Conservation (phyloP, 2,797 vertebrate species). For the Xiphorhynchus erythropygius region DNA sequence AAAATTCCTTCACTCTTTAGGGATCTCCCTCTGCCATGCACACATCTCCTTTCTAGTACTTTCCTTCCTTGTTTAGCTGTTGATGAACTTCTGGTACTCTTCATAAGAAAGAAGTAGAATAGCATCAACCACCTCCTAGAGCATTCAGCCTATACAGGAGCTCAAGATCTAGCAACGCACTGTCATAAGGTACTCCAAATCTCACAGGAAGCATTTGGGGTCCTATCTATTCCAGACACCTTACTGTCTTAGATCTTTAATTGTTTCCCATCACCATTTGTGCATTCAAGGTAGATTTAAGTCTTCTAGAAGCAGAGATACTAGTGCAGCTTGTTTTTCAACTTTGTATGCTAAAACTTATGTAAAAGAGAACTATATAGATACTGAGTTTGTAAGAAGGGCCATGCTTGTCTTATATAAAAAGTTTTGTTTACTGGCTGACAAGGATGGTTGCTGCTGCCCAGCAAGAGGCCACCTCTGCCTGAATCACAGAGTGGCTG, state of each 20-base stretch:
- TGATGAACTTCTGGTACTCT: background rate
- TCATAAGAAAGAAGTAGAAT: background rate
- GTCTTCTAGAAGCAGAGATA: background rate
- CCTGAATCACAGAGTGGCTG: background rate
- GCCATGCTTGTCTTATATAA: background rate
- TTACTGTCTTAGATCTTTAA: background rate
- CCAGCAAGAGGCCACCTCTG: background rate
- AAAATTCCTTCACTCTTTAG: background rate
- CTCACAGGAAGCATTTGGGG: background rate
- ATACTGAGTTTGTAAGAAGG: background rate
- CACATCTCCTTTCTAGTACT: background rate
- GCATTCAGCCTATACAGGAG: background rate
- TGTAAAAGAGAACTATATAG: background rate
- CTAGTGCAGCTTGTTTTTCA: background rate
- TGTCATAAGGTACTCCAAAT: background rate
- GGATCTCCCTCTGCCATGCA: background rate
- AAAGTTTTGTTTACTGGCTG: background rate
- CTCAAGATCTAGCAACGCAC: background rate
- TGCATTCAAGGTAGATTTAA: background rate
- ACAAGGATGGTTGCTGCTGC: background rate
- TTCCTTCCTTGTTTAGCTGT: background rate
- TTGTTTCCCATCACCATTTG: background rate
- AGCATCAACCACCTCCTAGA: background rate
- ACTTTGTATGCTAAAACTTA: background rate
- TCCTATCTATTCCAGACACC: background rate